phyloP scores from a whole-genome alignment of 2,888 invertebrate species.

The Hydrotaea cyrtoneurina region DNA sequence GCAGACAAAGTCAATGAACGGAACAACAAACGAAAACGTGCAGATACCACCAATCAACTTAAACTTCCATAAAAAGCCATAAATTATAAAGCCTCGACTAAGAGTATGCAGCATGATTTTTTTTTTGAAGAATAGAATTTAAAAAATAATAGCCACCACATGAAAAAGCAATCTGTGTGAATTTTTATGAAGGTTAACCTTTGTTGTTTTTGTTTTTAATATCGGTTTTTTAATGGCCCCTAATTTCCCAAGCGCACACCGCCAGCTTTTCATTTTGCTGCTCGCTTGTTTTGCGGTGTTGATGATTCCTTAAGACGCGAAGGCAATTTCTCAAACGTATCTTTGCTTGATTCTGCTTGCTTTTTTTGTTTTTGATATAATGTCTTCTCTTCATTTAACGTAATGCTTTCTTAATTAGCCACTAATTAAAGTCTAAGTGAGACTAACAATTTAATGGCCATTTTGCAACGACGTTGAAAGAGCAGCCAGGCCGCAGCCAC shows the following conservation, averaged over 20 bases:
- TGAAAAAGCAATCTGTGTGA: not conserved
- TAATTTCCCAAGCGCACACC: not conserved
- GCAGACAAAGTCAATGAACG: not conserved
- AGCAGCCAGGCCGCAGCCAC: not conserved
- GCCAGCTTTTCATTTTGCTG: not conserved
- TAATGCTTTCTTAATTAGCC: slow-evolving; percentile 53
- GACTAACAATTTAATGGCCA: slow-evolving; percentile 33
- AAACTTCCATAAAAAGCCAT: not conserved
- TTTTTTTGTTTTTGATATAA: slow-evolving; percentile 7
- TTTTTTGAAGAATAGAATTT: not conserved
- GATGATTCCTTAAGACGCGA: not conserved
- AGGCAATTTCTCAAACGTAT: slow-evolving; percentile 1
- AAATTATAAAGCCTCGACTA: not conserved
- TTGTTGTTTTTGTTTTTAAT: not conserved
- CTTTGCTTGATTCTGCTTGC: not conserved
- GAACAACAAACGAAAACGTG: not conserved
- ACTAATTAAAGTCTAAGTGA: slow-evolving; percentile 58
- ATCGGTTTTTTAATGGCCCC: not conserved
- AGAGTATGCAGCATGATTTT: not conserved
- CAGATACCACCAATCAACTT: not conserved
- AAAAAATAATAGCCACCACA: not conserved
- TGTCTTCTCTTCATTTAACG: slow-evolving; percentile 32
- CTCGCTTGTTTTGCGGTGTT: not conserved
- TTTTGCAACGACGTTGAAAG: slow-evolving; percentile 1
- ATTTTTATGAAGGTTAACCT: not conserved